phyloP scores from a whole-genome alignment of 2,113 vertebrate species.

The Toxotes jaculatrix region DNA sequence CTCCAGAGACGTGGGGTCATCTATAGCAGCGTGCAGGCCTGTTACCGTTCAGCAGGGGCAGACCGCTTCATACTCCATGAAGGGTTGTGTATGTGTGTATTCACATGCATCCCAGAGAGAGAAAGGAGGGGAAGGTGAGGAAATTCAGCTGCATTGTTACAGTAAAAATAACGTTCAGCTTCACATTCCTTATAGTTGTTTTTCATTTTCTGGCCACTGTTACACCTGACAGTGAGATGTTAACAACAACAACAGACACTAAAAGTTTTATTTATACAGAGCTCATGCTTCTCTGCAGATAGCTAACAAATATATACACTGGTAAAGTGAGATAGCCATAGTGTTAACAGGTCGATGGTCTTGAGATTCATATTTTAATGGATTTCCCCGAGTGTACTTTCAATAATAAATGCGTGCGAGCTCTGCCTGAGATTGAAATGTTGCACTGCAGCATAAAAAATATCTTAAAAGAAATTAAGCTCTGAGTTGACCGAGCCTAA shows the following conservation, averaged over 20 bases:
- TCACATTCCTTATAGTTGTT: slow-evolving; percentile 47
- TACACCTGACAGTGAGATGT: slow-evolving; percentile 15
- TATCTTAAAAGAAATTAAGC: slow-evolving; percentile 9
- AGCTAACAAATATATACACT: slow-evolving; percentile 33
- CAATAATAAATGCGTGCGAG: slow-evolving; percentile 17
- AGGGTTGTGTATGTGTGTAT: slow-evolving; percentile 34
- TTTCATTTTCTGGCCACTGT: slow-evolving; percentile 13
- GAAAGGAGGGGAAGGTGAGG: not conserved
- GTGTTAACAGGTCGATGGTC: not conserved
- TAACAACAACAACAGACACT: slow-evolving; percentile 10
- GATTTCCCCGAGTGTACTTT: slow-evolving; percentile 26
- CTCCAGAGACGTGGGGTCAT: slow-evolving; percentile 90
- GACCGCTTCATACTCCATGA: slow-evolving; percentile 43
- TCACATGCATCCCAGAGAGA: slow-evolving; percentile 59
- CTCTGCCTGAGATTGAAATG: slow-evolving; percentile 5
- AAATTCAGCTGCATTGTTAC: slow-evolving; percentile 21
- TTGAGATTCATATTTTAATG: slow-evolving; percentile 17
- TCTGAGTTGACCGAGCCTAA: slow-evolving; percentile 7
- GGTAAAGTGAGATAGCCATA: not conserved
- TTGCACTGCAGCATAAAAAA: not conserved
- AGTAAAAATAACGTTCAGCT: slow-evolving; percentile 32
- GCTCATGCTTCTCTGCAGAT: slow-evolving; percentile 27
- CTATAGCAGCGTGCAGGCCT: slow-evolving; percentile 83
- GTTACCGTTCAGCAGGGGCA: slow-evolving; percentile 23
- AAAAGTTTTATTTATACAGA: slow-evolving; percentile 21